Evolutionary conservation across 2,888 invertebrate species (phyloP), one percentile per base, ranked within the genome.

Genomic region (Steromphala cineraria): DNA sequence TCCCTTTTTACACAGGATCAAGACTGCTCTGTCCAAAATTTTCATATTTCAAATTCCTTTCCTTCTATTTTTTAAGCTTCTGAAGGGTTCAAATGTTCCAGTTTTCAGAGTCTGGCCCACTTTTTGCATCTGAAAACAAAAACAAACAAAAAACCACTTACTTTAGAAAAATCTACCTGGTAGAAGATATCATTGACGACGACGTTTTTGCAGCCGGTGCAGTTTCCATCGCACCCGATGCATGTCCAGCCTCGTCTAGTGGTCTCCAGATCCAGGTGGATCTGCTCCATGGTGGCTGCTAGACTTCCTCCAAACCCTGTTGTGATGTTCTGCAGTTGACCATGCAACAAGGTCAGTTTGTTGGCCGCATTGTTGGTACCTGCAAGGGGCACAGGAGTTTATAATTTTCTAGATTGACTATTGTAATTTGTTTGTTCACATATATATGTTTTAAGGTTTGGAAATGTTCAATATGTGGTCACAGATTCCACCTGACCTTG

Each of bases 211-310:
- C 83, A 84, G n/a, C 79, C 82, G 0, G 46, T 24, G 56, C 83
- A 84, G 24, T 80, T 75, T 21, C 83, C 83, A 53, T 82, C 80
- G 62, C 83, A 84, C 28, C 83, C 83, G 19, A 71, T 67, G 36
- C 83, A 84, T 4, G 80, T 76, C 62, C 67, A 82, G 79, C 82
- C 83, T 5, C 24, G 67, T 13, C 79, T 55, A 3, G 80, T 71
- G 19, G 40, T 40, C 8, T 71, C 77, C n/a, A 84, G 74, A 52
- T 82, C 80, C 36, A 67, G 80, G 75, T 82, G 78, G 55, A 81
- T 53, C 36, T 74, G 55, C 15, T n/a, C n/a, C 24, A 75, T 52
- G 53, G 46, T 75, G 24, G 19, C 21, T 8, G 21, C 46, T 2
- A 75, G 53, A 40, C 10, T 19, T 21, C 53, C 53, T 5, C 53